Conservation (phyloP, 2,888 invertebrate genomes). For the Homarus gammarus region DNA sequence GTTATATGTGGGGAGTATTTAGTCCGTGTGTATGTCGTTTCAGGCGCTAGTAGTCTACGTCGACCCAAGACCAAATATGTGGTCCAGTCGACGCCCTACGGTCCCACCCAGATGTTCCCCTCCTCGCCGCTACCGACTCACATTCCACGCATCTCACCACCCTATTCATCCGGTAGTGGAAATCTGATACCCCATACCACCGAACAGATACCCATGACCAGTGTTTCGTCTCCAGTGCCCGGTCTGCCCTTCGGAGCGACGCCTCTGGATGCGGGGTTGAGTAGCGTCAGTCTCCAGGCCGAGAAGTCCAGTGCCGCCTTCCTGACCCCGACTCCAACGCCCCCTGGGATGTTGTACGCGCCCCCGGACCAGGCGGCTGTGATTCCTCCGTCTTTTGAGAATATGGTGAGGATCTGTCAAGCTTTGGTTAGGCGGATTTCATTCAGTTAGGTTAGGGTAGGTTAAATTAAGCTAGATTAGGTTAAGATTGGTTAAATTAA, state of each 20-base stretch:
- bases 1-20: not conserved
- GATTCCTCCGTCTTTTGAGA: constrained; percentile 65
- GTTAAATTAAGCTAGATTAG: too few species aligned
- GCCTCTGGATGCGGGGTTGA: not conserved
- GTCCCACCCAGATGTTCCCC: not conserved
- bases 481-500: too few species aligned
- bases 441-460: too few species aligned
- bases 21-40: not conserved
- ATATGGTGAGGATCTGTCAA: constrained; percentile 62
- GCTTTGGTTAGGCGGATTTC: too few species aligned
- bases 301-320: not conserved
- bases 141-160: not conserved
- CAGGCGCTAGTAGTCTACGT: constrained; percentile 10
- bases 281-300: not conserved
- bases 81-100: not conserved
- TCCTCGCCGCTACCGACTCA: not conserved
- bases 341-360: not conserved
- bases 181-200: not conserved
- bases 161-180: not conserved
- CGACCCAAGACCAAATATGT: constrained; percentile 34
- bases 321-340: not conserved
- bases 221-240: not conserved
- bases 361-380: not conserved
- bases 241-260: constrained; percentile 17
- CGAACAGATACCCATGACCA: not conserved